Evolutionary conservation across 2,113 vertebrate genomes (phyloP).

Genomic region (Myxocyprinus asiaticus): DNA sequence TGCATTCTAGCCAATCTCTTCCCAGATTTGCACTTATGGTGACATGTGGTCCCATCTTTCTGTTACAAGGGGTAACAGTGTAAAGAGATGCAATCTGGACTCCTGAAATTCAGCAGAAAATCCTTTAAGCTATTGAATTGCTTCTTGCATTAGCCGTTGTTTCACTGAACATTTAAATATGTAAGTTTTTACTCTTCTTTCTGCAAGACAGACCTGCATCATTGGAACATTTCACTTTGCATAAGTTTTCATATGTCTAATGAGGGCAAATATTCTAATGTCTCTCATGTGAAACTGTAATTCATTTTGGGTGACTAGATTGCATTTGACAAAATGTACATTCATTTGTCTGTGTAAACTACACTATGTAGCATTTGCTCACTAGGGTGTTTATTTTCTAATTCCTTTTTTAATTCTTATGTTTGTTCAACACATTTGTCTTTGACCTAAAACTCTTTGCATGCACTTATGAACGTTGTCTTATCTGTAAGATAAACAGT

Average conservation of each 20-base stretch:
- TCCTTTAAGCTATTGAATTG: too few species aligned
- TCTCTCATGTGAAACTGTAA: neutral
- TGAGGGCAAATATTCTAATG: neutral
- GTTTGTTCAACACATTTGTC: neutral
- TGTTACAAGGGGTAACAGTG: too few species aligned
- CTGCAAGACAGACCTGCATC: neutral
- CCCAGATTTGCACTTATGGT: too few species aligned
- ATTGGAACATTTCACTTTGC: neutral
- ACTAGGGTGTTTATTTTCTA: neutral
- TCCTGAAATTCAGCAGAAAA: too few species aligned
- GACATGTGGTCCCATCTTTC: too few species aligned
- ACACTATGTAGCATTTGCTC: neutral
- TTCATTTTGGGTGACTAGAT: neutral
- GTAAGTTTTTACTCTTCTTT: neutral
- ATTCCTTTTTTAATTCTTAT: neutral
- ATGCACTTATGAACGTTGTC: neutral
- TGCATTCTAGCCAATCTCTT: too few species aligned
- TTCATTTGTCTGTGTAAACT: neutral
- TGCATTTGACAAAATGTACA: neutral
- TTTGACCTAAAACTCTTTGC: conserved; percentile 19
- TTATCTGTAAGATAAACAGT: conserved; percentile 26
- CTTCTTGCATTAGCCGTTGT: too few species aligned
- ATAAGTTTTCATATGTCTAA: neutral
- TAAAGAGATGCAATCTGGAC: too few species aligned
- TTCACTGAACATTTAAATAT: neutral